Evolutionary conservation across 2,113 vertebrate species (phyloP), one percentile per base, ranked within the genome.

Genomic region (Syngnathus typhle): DNA sequence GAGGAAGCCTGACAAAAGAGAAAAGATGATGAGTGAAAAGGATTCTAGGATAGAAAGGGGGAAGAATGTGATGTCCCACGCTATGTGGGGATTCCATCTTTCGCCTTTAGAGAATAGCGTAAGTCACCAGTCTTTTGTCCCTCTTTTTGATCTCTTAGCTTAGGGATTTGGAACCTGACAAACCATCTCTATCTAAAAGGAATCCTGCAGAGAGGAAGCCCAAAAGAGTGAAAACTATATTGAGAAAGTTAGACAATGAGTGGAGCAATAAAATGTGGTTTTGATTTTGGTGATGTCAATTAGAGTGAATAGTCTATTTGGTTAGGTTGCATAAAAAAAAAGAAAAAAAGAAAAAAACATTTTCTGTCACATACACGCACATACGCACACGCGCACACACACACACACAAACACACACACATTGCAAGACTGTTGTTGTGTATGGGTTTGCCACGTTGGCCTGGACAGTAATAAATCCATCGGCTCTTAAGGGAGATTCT

Each of bases 91-190:
- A 80, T 86, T 85, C 77, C 77, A 86, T 84, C 87, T 84, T 85
- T 83, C 73, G 75, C 80, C 67, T 74, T 78, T 84, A 76, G 72
- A 86, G 85, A 88, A 85, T 87, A 85, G 85, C 88, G 86, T 87
- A 87, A 88, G 89, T 87, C 85, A 85, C 82, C 83, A 86, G 83
- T 81, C 77, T 85, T 89, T 87, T 87, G 85, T 87, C 77, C 68
- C 73, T 54, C 83, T 89, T 86, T 89, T 86, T 90, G 88, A 90
- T 90, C 84, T 86, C 67, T 61, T 66, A 59, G 84, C 81, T 80
- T 63, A 70, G 77, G 83, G 84, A 87, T 88, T 85, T 86, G 85
- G 87, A 80, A 88, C 82, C 87, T 89, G 86, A 89, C 89, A 88
- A 83, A 81, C 81, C 75, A 67, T 77, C 78, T 83, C 82, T 66